Evolutionary conservation across 2,888 invertebrate species (phyloP), one percentile per base, ranked within the genome.

Genomic region (Luperina nickerlii): DNA sequence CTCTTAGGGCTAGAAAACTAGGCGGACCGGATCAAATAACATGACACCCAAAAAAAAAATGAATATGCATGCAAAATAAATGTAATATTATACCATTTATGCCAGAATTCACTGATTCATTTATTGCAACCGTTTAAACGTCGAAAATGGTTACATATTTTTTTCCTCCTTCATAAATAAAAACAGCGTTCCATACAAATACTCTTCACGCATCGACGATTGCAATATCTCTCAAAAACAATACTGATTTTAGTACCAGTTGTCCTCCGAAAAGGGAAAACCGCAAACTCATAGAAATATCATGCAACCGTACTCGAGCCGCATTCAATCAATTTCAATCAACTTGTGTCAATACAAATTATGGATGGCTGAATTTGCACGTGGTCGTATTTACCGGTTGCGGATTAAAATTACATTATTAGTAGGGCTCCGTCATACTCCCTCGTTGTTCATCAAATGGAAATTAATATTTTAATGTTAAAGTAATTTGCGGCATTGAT

Each of bases 201-300:
- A 74, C 66, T 66, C 76, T 88, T 79, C 69, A 80, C 81, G 57
- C 79, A 73, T 75, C 74, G 79, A 18, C 38, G 72, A 15, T 67
- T 63, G 63, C 80, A 82, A 87, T 76, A 86, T 81, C 67, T 79
- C 69, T 78, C 74, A 68, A 87, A 79, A 74, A 77, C 76, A 87
- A 84, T 82, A 69, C 78, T 65, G 78, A 79, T 78, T 86, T 88
- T 72, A 83, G 79, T 74, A 76, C 76, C 83, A 63, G 38, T 76
- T 79, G 81, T 83, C 66, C 76, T 74, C 48, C 65, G 65, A 85
- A 88, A 89, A 86, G 77, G 79, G 69, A 76, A 86, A 87, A 88
- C 89, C 88, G 74, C 89, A 82, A 87, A 90, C 88, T 91, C 88
- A 89, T 90, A 90, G 86, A 88, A 90, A 89, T 90, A 90, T 88